Conservation (phyloP, 2,797 vertebrate genomes). For the Molossus alvarezi region DNA sequence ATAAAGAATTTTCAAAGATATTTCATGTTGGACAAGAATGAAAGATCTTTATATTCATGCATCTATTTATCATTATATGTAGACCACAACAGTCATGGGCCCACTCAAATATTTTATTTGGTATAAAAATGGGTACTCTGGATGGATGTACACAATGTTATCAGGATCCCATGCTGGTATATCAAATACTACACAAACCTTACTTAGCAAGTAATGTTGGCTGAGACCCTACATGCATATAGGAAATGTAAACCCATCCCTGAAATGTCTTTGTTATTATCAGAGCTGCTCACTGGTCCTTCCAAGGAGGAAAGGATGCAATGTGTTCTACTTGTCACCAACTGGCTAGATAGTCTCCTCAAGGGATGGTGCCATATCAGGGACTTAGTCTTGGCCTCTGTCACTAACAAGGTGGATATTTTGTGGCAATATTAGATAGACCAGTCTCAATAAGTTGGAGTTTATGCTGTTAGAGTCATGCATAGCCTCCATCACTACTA, state of each 20-base stretch:
- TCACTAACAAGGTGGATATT: background rate
- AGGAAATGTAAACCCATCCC: background rate
- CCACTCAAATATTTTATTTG: background rate
- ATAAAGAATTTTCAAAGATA: background rate
- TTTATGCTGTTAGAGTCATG: background rate
- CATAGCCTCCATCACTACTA: background rate
- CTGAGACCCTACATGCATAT: background rate
- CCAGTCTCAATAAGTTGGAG: background rate
- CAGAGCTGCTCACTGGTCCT: background rate
- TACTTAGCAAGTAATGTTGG: background rate
- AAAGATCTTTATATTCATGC: background rate
- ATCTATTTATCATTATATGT: slow-evolving; percentile 5
- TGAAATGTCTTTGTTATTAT: background rate
- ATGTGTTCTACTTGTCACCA: background rate
- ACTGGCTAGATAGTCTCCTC: background rate
- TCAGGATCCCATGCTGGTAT: background rate
- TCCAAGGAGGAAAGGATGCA: background rate
- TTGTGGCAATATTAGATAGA: background rate
- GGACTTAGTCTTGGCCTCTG: background rate
- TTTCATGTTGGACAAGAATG: background rate
- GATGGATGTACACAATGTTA: background rate
- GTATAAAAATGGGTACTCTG: background rate
- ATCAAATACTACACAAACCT: background rate
- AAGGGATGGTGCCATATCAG: background rate
- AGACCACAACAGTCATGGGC: background rate